Base-by-base conservation (phyloP, 2,888 invertebrate genomes). In the Tridacna crocea region DNA sequence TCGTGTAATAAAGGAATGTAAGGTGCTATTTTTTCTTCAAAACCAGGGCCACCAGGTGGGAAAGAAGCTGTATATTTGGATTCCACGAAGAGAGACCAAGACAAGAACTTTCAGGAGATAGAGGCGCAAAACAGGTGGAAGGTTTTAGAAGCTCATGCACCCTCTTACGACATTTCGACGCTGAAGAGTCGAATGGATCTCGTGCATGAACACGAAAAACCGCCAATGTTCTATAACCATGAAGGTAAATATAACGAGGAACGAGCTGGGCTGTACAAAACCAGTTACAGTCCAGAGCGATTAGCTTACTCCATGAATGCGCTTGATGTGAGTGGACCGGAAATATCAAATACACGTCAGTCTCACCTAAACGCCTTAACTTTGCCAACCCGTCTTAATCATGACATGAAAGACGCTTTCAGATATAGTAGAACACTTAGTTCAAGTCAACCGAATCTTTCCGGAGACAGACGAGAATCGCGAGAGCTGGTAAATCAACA, bases 221-320 rank as follows among this genome's bases (percentile, higher is more conserved):
- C 93, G 0, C 51, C 81, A 17, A 91, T 91, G 27, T 94, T 94
- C 86, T 94, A 94, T 84, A 87, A 88, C 10, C 94, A 94, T 75
- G 94, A 94, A 72, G 92, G 93, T 13, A 88, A 89, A 77, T 94
- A 90, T 85, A 91, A 92, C 72, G 92, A 92, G 77, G 94, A 94
- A 77, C 77, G 94, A 68, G 91, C 93, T 17, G 93, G 93, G 0
- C 80, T 94, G 79, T 94, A 94, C 86, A 89, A 90, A 84, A 94
- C 94, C 0, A 91, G 89, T 79, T 94, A 93, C 84, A 88, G 90
- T 66, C 94, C 94, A 0, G 90, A 93, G 68, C 82, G 85, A 17
- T 87, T 94, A 47, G 88, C 90, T 15, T 81, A 91, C 73, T 87
- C 88, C 19, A 91, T 94, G 93, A 92, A 91, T 79, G 83, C 88